Base-by-base conservation (phyloP, 1,140 invertebrate genomes). In the Phocides pigmalion region DNA sequence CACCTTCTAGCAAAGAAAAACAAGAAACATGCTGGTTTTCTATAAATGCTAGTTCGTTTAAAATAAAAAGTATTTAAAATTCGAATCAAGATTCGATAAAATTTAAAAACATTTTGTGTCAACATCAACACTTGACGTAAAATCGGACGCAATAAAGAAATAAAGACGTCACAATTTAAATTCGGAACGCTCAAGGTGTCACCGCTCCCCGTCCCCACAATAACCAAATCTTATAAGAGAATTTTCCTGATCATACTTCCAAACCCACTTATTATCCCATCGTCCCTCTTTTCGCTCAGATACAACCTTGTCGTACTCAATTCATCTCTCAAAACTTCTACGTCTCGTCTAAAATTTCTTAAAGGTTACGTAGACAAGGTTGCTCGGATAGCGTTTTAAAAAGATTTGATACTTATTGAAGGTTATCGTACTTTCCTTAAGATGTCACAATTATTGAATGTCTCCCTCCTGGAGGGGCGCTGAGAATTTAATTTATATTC, bases 221-320 rank as follows among this genome's bases (percentile, higher is more conserved):
- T 63, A 66, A 66, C 59, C 67, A 53, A 67, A 59, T 74, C 68
- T 64, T 65, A 69, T 70, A 72, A 74, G 64, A 62, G 46, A 77
- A 74, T 74, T 77, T 74, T 71, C 66, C 58, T 50, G 62, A 77
- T 68, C 64, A 56, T 62, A 66, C 66, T 72, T 67, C 62, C 41
- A 66, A 66, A 44, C 20, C 35, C 71, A 67, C 72, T 68, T 76
- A 76, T 74, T 74, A 77, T 74, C 62, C 58, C 66, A 70, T 71
- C 65, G 63, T 66, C 66, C 71, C 63, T 68, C 44, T 22, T 51
- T 51, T 12, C 3, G 19, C 6, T 19, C 54, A 28, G 39, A 16
- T 66, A 47, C 25, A 64, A 66, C 69, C 54, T 64, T 74, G 68
- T 70, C 68, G 15, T 25, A 62, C 15, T 66, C 15, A 68, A 0